Conservation (phyloP, 2,888 invertebrate genomes). For the Suillia variegata region DNA sequence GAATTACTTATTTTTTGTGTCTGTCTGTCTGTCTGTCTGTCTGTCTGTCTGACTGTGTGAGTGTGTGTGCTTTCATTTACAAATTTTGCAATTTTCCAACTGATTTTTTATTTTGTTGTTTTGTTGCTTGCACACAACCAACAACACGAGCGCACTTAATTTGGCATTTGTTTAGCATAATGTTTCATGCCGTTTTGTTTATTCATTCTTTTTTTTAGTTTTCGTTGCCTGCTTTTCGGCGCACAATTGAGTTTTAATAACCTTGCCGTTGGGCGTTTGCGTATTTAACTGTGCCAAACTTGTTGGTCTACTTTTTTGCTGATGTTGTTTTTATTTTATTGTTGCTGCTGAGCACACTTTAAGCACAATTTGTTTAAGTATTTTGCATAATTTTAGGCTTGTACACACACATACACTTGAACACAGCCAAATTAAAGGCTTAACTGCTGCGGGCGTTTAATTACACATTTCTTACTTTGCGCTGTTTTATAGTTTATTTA, state of each 20-base stretch:
- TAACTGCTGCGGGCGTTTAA: no score
- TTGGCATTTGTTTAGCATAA: conserved; percentile 17
- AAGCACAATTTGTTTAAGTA: background rate
- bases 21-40: no score
- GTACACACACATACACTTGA: conserved; percentile 21
- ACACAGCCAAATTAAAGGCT: conserved; percentile 24
- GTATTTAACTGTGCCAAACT: background rate
- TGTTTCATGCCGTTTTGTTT: background rate
- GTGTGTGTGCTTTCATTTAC: conserved; percentile 11
- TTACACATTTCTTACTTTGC: no score
- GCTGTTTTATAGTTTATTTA: no score
- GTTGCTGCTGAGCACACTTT: background rate
- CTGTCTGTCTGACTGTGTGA: no score
- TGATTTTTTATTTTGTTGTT: conserved; percentile 17
- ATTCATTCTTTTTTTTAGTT: conserved; percentile 6
- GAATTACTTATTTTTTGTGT: no score
- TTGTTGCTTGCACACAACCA: no score
- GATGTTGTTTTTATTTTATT: background rate
- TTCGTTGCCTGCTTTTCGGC: background rate
- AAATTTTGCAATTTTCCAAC: conserved; percentile 12
- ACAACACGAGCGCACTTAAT: conserved; percentile 18
- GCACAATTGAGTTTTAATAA: conserved; percentile 25
- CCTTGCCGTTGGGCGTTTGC: background rate
- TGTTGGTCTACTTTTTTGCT: background rate
- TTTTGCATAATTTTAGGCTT: conserved; percentile 6